A percentile compares a stretch with the other conserved stretches of the same genome.
Conservation (phyloP, 2,113 vertebrate species). For the Empidonax alnorum region DNA sequence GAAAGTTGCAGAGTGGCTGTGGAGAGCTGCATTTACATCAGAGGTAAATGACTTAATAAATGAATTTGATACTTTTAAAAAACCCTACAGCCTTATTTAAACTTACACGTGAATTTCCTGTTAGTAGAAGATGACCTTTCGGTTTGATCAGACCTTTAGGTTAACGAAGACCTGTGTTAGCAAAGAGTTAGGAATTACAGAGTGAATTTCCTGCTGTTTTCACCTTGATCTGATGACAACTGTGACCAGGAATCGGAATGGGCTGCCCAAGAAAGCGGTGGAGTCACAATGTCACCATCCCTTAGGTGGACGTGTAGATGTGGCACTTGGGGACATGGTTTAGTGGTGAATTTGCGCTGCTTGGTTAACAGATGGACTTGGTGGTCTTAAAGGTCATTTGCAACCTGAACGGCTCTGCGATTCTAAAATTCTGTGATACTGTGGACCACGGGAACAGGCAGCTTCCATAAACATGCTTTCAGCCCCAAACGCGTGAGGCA, state of each 20-base stretch:
- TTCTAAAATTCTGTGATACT: background rate
- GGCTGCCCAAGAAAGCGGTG: background rate
- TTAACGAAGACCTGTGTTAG: background rate
- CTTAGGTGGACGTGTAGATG: background rate
- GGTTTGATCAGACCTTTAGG: background rate
- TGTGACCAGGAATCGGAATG: background rate
- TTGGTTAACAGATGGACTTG: too few species aligned
- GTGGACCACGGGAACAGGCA: rapidly evolving
- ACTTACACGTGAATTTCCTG: background rate
- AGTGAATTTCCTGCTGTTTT: background rate
- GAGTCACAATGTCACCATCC: background rate
- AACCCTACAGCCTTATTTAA: background rate
- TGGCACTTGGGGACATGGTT: background rate
- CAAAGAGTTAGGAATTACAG: background rate
- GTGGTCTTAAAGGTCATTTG: background rate
- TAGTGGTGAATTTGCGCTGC: background rate
- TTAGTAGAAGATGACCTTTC: background rate
- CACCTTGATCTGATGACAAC: background rate
- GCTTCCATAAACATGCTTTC: background rate
- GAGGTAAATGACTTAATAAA: background rate
- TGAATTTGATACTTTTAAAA: rapidly evolving
- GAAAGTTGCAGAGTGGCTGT: background rate
- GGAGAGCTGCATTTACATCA: background rate
- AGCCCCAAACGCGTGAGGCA: background rate
- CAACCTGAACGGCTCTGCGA: background rate